Evolutionary conservation across 1,140 invertebrate genomes (phyloP).

Genomic region (Temnothorax nylanderi): DNA sequence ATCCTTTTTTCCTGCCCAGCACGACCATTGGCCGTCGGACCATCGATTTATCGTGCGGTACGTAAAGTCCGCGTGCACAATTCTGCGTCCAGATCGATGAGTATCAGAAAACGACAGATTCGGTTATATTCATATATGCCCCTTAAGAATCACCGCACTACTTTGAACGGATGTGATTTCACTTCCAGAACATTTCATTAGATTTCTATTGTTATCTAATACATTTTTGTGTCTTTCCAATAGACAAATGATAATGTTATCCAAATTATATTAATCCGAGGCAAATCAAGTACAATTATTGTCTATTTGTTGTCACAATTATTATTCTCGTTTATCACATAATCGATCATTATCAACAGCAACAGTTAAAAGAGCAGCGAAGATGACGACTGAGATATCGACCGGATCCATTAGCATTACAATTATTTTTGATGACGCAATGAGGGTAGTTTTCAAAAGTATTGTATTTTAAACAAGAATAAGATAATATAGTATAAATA

Average conservation of each 20-base stretch:
- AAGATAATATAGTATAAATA: background rate
- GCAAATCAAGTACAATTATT: background rate
- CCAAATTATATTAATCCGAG: background rate
- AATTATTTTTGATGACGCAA: background rate
- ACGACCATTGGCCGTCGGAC: constrained; percentile 24
- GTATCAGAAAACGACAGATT: background rate
- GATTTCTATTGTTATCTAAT: background rate
- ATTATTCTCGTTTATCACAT: background rate
- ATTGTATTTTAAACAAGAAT: background rate
- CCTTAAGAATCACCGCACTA: background rate
- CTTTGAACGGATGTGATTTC: background rate
- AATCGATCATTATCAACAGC: background rate
- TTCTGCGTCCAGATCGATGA: background rate
- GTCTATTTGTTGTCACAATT: background rate
- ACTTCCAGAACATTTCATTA: background rate
- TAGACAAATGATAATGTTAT: background rate
- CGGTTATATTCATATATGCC: background rate
- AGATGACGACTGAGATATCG: background rate
- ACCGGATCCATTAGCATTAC: background rate
- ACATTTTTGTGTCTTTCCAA: background rate
- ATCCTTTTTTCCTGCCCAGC: constrained; percentile 62
- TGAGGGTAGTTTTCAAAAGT: background rate
- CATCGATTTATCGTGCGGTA: constrained; percentile 68
- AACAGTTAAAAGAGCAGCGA: background rate
- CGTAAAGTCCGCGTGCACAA: constrained; percentile 25